Base-by-base conservation (phyloP, 2,888 invertebrate species). In the Sycophila texana region DNA sequence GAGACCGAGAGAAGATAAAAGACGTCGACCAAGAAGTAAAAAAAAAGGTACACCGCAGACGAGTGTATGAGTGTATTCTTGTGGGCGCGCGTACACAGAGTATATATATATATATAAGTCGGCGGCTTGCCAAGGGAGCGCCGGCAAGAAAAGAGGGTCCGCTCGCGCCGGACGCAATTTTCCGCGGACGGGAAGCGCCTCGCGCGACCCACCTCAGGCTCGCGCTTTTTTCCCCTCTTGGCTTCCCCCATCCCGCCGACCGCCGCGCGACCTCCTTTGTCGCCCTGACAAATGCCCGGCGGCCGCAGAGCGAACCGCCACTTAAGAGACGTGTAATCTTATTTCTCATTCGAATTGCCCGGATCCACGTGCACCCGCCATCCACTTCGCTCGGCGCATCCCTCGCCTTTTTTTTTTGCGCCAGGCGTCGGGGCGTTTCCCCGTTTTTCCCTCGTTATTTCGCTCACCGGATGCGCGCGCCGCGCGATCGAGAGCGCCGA, bases 171-270 rank as follows among this genome's bases (percentile, higher is more conserved):
- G 80, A 82, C 82, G 82, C 84, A 83, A 85, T 84, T 85, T 85
- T 84, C 83, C 81, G 77, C 82, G 83, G 83, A 85, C 83, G 84
- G 82, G 81, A 85, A 84, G 76, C 79, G 58, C 70, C 72, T 78
- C 76, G 73, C 76, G 66, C 39, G 20, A 26, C 65, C 71, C 66
- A 58, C 71, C 66, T 20, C 49, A 58, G 3, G 12, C 60, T 13
- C 26, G 47, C 18, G 51, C 60, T 51, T 26, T 22, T 63, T 75
- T 53, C 63, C 67, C 51, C 20, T 60, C 49, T n/a, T 20, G 14
- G 18, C 22, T 12, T 30, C 55, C 39, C 20, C 0, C n/a, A n/a
- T n/a, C 22, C 49, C 63, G 14, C 73, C 73, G 78, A 73, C 7
- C 39, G 39, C 26, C 39, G 39, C 39, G 39, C 39, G 39, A 39